Conservation (phyloP, 2,888 invertebrate species). For the Eurois occulta region DNA sequence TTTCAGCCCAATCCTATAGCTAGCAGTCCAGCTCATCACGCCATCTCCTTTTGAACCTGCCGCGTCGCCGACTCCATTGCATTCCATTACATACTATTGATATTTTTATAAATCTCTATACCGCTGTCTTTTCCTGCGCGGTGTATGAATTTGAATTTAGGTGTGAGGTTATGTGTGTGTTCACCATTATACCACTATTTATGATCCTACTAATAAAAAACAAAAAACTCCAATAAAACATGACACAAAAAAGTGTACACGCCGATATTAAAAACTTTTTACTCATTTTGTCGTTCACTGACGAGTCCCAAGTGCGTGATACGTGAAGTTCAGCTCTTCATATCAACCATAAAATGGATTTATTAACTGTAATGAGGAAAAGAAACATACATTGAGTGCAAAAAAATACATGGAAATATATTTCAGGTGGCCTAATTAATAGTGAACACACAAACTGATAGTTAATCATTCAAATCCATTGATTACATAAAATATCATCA, state of each 20-base stretch:
- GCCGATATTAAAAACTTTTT: constrained; percentile 34
- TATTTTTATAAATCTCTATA: background rate
- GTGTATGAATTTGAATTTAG: too few species aligned
- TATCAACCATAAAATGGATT: constrained; percentile 24
- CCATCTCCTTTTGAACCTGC: background rate
- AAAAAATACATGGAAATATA: background rate
- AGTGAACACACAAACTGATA: background rate
- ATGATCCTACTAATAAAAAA: constrained; percentile 9
- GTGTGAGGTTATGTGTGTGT: background rate
- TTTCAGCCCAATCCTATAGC: background rate
- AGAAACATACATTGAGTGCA: background rate
- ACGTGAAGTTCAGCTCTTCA: background rate
- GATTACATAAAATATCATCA: background rate
- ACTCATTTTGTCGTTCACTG: constrained; percentile 13
- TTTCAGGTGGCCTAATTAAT: background rate
- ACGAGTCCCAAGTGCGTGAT: constrained; percentile 35
- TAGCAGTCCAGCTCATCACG: background rate
- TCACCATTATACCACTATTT: background rate
- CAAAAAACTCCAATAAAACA: constrained; percentile 16
- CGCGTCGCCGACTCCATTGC: background rate
- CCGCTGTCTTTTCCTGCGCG: background rate
- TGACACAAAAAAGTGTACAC: background rate
- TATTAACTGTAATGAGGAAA: constrained; percentile 23
- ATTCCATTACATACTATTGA: background rate
- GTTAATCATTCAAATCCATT: background rate